Evolutionary conservation across 2,113 vertebrate genomes (phyloP).

Genomic region (Sigmodon hispidus): DNA sequence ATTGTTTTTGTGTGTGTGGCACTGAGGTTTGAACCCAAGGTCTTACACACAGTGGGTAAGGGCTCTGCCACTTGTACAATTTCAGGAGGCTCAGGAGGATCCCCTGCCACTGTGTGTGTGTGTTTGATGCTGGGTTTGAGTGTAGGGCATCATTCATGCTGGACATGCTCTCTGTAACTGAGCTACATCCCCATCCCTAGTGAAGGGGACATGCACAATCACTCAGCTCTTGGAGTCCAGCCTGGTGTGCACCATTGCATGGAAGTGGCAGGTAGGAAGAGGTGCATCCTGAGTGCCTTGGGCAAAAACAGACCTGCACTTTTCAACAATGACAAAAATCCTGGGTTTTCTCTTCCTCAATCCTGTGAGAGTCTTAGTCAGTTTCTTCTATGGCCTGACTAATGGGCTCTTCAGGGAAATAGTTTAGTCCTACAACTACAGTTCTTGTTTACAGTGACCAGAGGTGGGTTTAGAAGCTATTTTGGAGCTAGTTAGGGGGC

Average conservation of each 20-base stretch:
- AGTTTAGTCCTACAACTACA: not conserved
- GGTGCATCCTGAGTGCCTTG: no score
- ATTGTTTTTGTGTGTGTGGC: not conserved
- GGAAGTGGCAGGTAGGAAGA: no score
- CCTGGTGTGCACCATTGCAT: not conserved
- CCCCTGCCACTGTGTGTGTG: not conserved
- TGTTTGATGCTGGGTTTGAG: not conserved
- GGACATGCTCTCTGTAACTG: not conserved
- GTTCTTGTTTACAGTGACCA: not conserved
- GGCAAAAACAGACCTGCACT: not conserved
- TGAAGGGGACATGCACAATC: not conserved
- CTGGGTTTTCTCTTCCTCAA: not conserved
- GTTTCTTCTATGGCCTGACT: not conserved
- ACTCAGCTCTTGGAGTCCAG: not conserved
- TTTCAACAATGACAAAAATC: not conserved
- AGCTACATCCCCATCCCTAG: not conserved
- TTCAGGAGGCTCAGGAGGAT: not conserved
- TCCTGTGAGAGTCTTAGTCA: not conserved
- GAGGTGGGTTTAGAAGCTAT: not conserved
- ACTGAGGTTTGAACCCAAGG: not conserved
- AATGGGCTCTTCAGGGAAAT: not conserved
- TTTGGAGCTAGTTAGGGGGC: not conserved
- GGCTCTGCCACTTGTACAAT: not conserved
- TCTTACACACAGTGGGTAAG: not conserved
- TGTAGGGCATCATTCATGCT: not conserved